Conservation (phyloP, 37 sponge, comb jelly and placozoan species). For the Agelas oroides region DNA sequence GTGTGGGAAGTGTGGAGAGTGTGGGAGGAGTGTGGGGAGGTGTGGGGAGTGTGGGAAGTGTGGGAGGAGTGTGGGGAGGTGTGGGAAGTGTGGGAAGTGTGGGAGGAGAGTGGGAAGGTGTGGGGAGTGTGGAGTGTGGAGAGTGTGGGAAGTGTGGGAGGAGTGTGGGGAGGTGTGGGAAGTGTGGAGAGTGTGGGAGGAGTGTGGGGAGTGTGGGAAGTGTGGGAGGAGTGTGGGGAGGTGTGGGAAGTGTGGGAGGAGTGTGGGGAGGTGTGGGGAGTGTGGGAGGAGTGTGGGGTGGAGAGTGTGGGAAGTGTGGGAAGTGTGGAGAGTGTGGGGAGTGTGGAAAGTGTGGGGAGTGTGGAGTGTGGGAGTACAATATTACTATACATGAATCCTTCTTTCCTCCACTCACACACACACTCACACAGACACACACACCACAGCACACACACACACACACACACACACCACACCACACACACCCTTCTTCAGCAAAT, state of each 20-base stretch:
- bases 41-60: constrained; percentile 28
- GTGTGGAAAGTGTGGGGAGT: neutral
- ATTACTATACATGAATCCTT: too few relatives aligned
- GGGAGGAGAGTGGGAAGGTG: constrained; percentile 38
- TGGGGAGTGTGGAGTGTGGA: constrained; percentile 16
- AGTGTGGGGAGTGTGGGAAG: constrained; percentile 24
- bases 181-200: neutral
- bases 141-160: constrained; percentile 13
- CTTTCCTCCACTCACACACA: too few relatives aligned
- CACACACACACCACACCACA: too few relatives aligned
- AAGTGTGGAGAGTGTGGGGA: constrained; percentile 19
- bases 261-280: constrained; percentile 30
- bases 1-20: constrained; percentile 4
- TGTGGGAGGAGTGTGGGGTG: too few relatives aligned
- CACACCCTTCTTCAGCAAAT: too few relatives aligned
- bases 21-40: too few relatives aligned
- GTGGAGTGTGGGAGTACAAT: too few relatives aligned
- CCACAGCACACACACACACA: too few relatives aligned
- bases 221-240: constrained; percentile 7
- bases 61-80: constrained; percentile 20
- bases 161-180: constrained; percentile 26
- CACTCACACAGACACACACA: too few relatives aligned
- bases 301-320: neutral
- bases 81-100: neutral
- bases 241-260: constrained; percentile 21